Conservation (phyloP, 1,140 invertebrate species). For the Brachionus plicatilis region DNA sequence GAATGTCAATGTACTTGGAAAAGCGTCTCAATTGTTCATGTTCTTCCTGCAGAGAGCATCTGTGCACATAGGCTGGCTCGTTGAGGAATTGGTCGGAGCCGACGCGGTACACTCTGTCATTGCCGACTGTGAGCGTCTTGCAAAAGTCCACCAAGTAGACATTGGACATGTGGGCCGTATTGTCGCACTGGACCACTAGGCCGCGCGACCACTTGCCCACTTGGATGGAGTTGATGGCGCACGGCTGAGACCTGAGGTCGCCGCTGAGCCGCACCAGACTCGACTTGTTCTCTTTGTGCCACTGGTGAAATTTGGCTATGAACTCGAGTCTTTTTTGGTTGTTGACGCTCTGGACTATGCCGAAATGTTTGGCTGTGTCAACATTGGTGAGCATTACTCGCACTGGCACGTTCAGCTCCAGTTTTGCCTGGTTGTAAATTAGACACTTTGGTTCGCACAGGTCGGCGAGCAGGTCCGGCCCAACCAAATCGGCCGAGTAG, state of each 20-base stretch:
- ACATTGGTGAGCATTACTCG: conserved; percentile 1
- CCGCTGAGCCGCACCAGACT: background rate
- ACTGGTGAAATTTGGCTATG: conserved; percentile 26
- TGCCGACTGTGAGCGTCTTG: background rate
- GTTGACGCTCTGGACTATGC: background rate
- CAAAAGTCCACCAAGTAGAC: conserved; percentile 29
- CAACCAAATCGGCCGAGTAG: background rate
- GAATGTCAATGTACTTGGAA: conserved; percentile 20
- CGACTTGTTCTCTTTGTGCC: conserved; percentile 29
- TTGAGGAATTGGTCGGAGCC: background rate
- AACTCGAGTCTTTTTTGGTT: background rate
- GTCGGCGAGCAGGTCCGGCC: background rate
- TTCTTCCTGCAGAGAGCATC: conserved; percentile 10
- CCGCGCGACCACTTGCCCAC: conserved; percentile 34
- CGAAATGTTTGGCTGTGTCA: conserved; percentile 18
- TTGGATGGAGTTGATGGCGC: conserved; percentile 16
- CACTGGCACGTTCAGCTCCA: background rate
- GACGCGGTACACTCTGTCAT: background rate
- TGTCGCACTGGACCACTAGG: background rate
- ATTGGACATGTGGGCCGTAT: background rate
- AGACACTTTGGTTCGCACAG: background rate
- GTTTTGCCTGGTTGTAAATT: background rate
- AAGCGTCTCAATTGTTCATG: background rate
- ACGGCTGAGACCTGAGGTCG: background rate
- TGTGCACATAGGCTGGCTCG: background rate